These are phyloP conservation scores for Empidonax traillii DNA, from an alignment of 2,113 vertebrate species.

Conservation along the genomic window DNA sequence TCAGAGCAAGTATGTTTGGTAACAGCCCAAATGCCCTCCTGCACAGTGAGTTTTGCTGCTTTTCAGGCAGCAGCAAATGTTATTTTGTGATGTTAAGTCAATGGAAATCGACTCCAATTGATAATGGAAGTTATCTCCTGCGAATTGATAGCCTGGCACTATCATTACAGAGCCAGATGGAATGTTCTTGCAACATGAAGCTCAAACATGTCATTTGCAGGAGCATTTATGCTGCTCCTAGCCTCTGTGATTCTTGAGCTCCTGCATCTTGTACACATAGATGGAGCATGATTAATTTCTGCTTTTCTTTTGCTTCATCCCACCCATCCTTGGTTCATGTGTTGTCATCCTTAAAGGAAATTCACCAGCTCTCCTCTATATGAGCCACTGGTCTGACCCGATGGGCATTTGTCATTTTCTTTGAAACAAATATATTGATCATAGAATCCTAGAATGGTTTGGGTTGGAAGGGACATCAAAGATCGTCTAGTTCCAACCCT, in stretches of 20 bases:
- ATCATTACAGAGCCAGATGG: background rate
- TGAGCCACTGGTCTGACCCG: fast-evolving
- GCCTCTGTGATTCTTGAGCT: background rate
- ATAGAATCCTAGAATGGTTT: background rate
- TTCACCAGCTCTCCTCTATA: background rate
- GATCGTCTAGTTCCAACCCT: background rate
- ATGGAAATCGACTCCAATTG: background rate
- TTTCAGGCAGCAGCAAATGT: background rate
- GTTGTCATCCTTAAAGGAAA: background rate
- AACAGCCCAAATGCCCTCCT: background rate
- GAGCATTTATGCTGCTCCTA: background rate
- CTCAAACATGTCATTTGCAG: background rate
- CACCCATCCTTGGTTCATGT: background rate
- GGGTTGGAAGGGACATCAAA: background rate
- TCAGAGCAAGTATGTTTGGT: background rate
- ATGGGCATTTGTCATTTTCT: fast-evolving
- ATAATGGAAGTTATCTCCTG: background rate
- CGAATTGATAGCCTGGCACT: background rate
- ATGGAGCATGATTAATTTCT: background rate
- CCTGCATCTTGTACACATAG: constrained; percentile 67
- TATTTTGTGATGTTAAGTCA: background rate
- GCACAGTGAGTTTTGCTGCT: background rate
- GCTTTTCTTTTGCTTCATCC: background rate
- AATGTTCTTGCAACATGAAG: background rate
- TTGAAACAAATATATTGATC: background rate